Base-by-base conservation (phyloP, 1,140 invertebrate genomes). In the Mya arenaria region DNA sequence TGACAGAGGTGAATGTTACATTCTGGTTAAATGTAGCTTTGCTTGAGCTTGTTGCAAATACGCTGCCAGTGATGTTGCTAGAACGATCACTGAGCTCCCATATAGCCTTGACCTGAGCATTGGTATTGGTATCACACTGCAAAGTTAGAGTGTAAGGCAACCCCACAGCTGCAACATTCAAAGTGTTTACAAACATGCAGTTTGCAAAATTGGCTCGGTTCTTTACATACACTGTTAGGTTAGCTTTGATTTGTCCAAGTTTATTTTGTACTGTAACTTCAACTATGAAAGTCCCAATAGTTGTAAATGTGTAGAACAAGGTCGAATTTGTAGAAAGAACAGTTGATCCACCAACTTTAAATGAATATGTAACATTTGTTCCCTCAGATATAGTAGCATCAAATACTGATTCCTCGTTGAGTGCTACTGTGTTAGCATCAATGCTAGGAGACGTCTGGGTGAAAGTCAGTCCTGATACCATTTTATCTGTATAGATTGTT, bases 1-100 rank as follows among this genome's bases (percentile, higher is more conserved):
- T 23, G 3, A 62, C 69, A 48, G 68, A 48, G 37, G 36, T 39
- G 36, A 73, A 82, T n/a, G 60, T 73, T 2, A 62, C 52, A 8
- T 34, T 4, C 10, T 73, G 30, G 15, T 17, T 41, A 52, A 36
- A 73, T 17, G 60, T 13, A 56, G 48, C 25, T 39, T 55, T 41
- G 36, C 30, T 44, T 19, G 44, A 25, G 2, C 1, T 66, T 36
- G 60, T 30, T n/a, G 58, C 66, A 23, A 58, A 44, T 25, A 32
- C 32, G 10, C 39, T 52, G 25, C 25, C 39, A 23, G 79, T 66
- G 5, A 39, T 39, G 68, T 73, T 82, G 25, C 37, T 44, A 52
- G 6, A 55, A 6, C 74, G 63, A 34, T 79, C 81, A 30, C 81
- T 78, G 52, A 83, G 78, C 10, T 37, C 52, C 85, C 85, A 88